Percentiles rank a stretch among this genome's conserved stretches.
Evolutionary conservation across 2,888 invertebrate genomes (phyloP).

Genomic region (Lepidochitona cinerea): DNA sequence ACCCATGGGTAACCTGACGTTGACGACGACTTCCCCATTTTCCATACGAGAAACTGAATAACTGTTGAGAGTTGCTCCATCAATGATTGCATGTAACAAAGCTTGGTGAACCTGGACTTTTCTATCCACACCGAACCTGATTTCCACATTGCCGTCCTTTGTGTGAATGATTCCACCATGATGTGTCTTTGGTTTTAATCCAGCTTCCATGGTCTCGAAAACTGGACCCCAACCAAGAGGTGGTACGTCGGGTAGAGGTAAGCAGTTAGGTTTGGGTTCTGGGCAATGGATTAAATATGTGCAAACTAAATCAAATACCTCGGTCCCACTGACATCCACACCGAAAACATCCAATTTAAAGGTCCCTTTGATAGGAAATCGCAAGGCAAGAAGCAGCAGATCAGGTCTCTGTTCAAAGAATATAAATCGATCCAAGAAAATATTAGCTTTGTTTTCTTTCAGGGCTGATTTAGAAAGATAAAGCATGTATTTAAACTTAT

Average conservation of each 20-base stretch:
- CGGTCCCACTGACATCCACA: conserved; percentile 50
- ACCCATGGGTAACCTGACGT: conserved; percentile 57
- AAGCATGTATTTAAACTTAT: conserved; percentile 62
- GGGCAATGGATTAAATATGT: conserved; percentile 63
- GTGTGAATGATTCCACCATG: conserved; percentile 58
- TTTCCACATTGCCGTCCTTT: conserved; percentile 60
- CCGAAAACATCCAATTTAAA: conserved; percentile 68
- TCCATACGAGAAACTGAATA: conserved; percentile 56
- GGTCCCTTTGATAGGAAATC: conserved; percentile 58
- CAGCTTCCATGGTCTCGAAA: conserved; percentile 52
- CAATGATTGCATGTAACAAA: conserved; percentile 58
- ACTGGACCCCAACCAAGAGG: conserved; percentile 67
- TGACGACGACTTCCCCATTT: conserved; percentile 56
- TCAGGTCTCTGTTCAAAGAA: conserved; percentile 58
- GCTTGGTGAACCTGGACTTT: conserved; percentile 55
- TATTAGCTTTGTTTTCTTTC: conserved; percentile 35
- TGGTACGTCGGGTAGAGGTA: conserved; percentile 63
- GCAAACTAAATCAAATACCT: conserved; percentile 62
- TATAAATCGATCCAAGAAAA: conserved; percentile 61
- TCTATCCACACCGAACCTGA: conserved; percentile 53
- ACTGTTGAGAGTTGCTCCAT: conserved; percentile 58
- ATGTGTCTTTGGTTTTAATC: conserved; percentile 59
- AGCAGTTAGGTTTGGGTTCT: conserved; percentile 48
- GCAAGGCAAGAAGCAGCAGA: conserved; percentile 46
- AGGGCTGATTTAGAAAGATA: conserved; percentile 41